Base-by-base conservation (phyloP, 2,888 invertebrate genomes). In the Dicycla oo region DNA sequence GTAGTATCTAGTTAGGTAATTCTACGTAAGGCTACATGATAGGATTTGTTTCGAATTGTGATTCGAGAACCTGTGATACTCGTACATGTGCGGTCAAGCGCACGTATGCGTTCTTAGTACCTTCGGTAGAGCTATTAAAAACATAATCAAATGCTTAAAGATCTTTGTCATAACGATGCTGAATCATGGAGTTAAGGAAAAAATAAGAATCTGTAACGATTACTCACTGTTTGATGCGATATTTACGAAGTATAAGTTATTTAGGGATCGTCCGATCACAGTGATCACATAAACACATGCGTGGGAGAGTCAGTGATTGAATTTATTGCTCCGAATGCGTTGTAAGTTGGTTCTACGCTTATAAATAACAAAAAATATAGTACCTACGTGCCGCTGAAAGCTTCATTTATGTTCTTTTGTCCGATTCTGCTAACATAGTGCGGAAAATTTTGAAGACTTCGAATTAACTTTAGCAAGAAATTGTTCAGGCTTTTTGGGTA, bases 251-350 rank as follows among this genome's bases (percentile, higher is more conserved):
- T 47, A 69, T 61, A 73, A 54, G 45, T 75, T 68, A 64, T 81
- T 86, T 76, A 69, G 69, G 69, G 58, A 49, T 49, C 60, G 53
- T 58, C 69, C n/a, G 54, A 57, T 78, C 78, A 60, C 70, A 47
- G 54, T 57, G 73, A 73, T 71, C 63, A 75, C 70, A 73, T 71
- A 58, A 70, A 65, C 69, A 67, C 61, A 49, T n/a, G 75, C 68
- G 86, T 84, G 60, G 86, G 84, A 70, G 58, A 70, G 58, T 65
- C 38, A 61, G 38, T 76, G 78, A 86, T 69, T 69, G 68, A 63
- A 68, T 80, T 83, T 75, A 75, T 74, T 68, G 30, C 60, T 45
- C 18, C 23, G 56, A 64, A 69, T 15, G 66, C 72, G 67, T 30
- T 57, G 34, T 66, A 47, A 47, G 47, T 40, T 63, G 58, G 57